Evolutionary conservation across 2,888 invertebrate genomes (phyloP), one percentile per base, ranked within the genome.

Genomic region (Drosophila incognita): DNA sequence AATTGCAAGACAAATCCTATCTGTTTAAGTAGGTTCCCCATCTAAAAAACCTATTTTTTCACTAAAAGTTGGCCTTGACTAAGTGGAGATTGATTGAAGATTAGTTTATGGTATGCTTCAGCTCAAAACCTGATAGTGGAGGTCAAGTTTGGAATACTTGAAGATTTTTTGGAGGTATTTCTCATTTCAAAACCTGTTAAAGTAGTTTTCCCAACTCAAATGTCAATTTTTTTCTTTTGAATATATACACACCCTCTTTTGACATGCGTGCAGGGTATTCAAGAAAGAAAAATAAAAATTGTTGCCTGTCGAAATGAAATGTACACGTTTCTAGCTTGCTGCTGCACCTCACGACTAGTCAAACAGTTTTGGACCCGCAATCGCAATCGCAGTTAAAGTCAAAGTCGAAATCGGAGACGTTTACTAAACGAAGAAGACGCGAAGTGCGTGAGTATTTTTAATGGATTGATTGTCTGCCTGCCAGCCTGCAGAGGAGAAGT

Each of bases 361-460:
- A 59, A 71, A 57, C 56, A 62, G 40, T 66, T 66, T 60, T 46
- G 42, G 61, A 53, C 62, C 53, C 48, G 36, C 42, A 48, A 70
- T 54, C 51, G 24, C 53, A 53, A 36, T 29, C 40, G 56, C 40
- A 56, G 29, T 40, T 40, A 13, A 56, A 56, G 54, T 54, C 27
- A n/a, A 40, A 38, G 29, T 53, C 60, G 62, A n/a, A 61, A 33
- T 35, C 56, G 49, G 33, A 73, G 54, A 48, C 74, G 24, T 40
- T 59, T 69, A 80, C 81, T 70, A 63, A 29, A 38, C 36, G 36
- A 54, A 53, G 52, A 52, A 77, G 70, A 65, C 69, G 59, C 68
- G 54, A 69, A 79, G 74, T 87, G 84, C 84, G 84, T 84, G 84
- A 71, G 87, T 63, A 54, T 76, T 66, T 74, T 85, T 86, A 79